Percentiles rank a stretch among this genome's conserved stretches.
Evolutionary conservation across 2,888 invertebrate species (phyloP).

Genomic region (Actias luna): DNA sequence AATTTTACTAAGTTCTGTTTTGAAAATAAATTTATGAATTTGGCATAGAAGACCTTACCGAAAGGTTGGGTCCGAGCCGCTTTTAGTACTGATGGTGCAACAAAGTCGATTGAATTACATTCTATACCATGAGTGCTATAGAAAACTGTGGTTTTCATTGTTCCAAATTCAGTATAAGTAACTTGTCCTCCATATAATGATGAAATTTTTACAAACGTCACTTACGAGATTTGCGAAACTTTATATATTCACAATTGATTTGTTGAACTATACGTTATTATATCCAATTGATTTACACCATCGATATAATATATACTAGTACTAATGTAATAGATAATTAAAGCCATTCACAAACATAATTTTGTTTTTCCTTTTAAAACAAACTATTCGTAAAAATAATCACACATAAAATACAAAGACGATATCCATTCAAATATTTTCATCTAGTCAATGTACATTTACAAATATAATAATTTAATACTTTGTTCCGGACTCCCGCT

Average conservation of each 20-base stretch:
- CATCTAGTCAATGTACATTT: not conserved
- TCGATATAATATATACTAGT: not conserved
- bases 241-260: not conserved
- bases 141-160: no score
- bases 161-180: no score
- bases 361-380: not conserved
- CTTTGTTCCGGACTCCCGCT: no score
- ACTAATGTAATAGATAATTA: not conserved
- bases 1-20: not conserved
- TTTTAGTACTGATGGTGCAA: no score
- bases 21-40: not conserved
- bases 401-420: not conserved
- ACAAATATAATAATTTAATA: no score
- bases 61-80: not conserved
- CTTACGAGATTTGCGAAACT: no score
- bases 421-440: not conserved
- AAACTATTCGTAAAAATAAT: not conserved
- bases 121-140: no score
- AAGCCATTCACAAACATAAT: not conserved
- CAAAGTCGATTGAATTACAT: no score
- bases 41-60: not conserved
- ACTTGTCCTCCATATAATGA: no score
- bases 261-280: not conserved
- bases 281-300: not conserved
- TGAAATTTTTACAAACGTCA: no score